Conservation (phyloP, 2,797 vertebrate species). For the Molossus alvarezi region DNA sequence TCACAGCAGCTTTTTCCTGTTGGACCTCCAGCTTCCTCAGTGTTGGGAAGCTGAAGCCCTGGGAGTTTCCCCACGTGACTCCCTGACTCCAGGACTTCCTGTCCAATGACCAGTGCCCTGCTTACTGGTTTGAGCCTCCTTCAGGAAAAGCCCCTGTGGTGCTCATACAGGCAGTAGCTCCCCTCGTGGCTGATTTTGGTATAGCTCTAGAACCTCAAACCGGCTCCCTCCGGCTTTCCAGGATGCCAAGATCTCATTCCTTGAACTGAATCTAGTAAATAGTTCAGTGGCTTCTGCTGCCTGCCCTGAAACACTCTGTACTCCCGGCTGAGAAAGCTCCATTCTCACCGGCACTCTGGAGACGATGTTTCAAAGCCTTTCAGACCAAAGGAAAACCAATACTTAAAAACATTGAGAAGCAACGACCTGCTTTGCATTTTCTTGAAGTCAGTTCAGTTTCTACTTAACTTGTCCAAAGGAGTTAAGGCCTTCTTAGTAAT, state of each 20-base stretch:
- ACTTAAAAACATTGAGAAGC: neutral
- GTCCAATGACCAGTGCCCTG: neutral
- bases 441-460: neutral
- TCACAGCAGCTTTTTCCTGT: accelerated
- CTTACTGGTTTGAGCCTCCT: neutral
- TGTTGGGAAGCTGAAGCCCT: neutral
- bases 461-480: neutral
- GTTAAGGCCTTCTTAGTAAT: neutral
- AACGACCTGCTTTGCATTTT: slow-evolving; percentile 29
- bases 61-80: neutral
- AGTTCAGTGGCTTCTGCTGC: neutral
- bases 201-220: neutral
- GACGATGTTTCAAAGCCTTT: neutral
- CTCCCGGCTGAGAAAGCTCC: neutral
- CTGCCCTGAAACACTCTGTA: neutral
- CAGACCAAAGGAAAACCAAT: neutral
- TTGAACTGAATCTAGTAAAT: neutral
- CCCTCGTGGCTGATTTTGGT: neutral
- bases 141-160: neutral
- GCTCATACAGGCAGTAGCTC: accelerated
- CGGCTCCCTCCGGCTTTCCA: neutral
- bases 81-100: neutral
- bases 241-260: neutral
- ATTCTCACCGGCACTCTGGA: neutral
- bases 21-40: neutral